phyloP scores from a whole-genome alignment of 2,113 vertebrate genomes.

The Calyptomena viridis region DNA sequence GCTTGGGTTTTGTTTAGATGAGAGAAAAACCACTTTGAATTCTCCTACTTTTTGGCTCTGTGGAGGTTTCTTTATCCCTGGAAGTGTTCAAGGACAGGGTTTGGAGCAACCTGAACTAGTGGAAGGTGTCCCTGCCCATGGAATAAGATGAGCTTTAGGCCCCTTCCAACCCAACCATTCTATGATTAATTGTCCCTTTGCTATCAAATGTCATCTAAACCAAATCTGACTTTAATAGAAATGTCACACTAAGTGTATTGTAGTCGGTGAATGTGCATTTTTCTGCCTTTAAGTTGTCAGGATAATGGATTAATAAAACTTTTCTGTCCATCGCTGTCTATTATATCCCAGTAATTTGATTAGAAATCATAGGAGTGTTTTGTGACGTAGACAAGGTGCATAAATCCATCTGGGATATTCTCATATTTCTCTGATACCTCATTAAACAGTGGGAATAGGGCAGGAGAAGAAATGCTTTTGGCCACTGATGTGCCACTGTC shows the following conservation, averaged over 20 bases:
- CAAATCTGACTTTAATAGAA: not conserved
- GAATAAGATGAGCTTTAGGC: not conserved
- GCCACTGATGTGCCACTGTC: not conserved
- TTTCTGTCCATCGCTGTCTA: not conserved
- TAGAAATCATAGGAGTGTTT: not conserved
- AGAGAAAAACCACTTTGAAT: not conserved
- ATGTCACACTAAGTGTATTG: not conserved
- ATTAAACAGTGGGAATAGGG: not conserved
- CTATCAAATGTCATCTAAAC: not conserved
- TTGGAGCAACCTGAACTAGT: not conserved
- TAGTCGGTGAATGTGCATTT: not conserved
- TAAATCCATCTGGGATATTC: not conserved
- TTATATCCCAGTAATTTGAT: not conserved
- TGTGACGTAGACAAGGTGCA: not conserved
- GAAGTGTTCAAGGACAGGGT: not conserved
- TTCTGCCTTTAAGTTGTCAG: not conserved
- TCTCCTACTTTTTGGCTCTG: not conserved
- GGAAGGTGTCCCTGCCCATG: not conserved
- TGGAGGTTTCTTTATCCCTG: not conserved
- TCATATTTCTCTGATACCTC: not conserved
- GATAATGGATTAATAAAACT: not conserved
- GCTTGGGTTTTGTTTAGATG: not conserved
- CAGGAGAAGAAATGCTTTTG: not conserved
- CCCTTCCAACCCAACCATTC: not conserved
- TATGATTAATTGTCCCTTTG: not conserved